A percentile compares a stretch with the other conserved stretches of the same genome.
These are phyloP conservation scores for Hydropsyche betteni DNA, from an alignment of 2,888 invertebrate species.

Conservation along the genomic window DNA sequence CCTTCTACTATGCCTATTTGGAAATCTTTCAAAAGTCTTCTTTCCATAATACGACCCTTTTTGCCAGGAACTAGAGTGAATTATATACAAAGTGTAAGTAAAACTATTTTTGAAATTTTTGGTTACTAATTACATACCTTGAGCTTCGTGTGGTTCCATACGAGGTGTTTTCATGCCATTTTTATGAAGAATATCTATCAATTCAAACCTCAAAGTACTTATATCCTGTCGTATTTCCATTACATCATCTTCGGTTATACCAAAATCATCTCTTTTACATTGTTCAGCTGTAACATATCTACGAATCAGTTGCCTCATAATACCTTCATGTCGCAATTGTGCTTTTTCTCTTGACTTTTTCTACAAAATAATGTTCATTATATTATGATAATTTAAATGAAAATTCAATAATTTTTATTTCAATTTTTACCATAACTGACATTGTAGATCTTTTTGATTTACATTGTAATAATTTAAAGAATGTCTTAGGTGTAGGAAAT, in stretches of 20 bases:
- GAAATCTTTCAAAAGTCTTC: constrained; percentile 87
- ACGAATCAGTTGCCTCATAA: constrained; percentile 88
- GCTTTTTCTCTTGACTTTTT: constrained; percentile 79
- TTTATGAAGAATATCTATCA: constrained; percentile 88
- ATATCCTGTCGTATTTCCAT: constrained; percentile 98
- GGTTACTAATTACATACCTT: constrained; percentile 58
- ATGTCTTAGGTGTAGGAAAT: constrained; percentile 83
- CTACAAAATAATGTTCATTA: constrained; percentile 57
- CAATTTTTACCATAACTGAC: constrained; percentile 68
- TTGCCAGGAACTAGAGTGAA: constrained; percentile 77
- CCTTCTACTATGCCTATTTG: constrained; percentile 89
- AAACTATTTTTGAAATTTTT: neutral
- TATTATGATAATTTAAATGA: neutral
- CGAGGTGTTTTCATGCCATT: constrained; percentile 89
- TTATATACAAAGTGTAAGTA: neutral
- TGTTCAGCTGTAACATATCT: constrained; percentile 92
- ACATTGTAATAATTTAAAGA: constrained; percentile 64
- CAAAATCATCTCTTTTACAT: constrained; percentile 86
- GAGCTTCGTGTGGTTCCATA: constrained; percentile 72
- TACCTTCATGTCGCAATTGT: constrained; percentile 77
- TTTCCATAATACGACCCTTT: constrained; percentile 86
- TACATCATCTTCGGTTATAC: constrained; percentile 96
- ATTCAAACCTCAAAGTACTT: constrained; percentile 90
- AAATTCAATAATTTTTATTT: neutral
- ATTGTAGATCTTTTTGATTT: constrained; percentile 63